Evolutionary conservation across 2,797 vertebrate genomes (phyloP).

Genomic region (Bradypodion pumilum): DNA sequence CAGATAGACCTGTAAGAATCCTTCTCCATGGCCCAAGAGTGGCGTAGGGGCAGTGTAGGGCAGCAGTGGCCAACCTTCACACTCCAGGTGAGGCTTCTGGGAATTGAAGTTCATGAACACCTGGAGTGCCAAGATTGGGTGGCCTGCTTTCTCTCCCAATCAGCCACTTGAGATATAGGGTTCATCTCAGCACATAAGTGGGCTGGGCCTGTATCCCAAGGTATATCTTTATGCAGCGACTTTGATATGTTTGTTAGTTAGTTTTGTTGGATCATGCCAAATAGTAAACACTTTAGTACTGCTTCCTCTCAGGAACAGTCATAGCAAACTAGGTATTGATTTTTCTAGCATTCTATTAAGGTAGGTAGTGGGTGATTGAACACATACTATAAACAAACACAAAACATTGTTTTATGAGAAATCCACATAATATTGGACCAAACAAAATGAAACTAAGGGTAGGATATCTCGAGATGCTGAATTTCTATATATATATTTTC

Average conservation of each 20-base stretch:
- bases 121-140: too few species aligned
- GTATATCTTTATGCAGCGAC: neutral
- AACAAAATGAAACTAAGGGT: neutral
- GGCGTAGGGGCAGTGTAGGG: too few species aligned
- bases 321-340: slow-evolving; percentile 8
- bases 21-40: neutral
- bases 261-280: neutral
- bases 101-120: too few species aligned
- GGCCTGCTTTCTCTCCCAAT: neutral
- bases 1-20: too few species aligned
- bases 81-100: too few species aligned
- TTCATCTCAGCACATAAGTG: neutral
- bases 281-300: slow-evolving; percentile 21
- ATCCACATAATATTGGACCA: slow-evolving; percentile 15
- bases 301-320: slow-evolving; percentile 26
- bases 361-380: slow-evolving; percentile 12
- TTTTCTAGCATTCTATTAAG: slow-evolving; percentile 23
- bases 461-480: slow-evolving; percentile 11
- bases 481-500: slow-evolving; percentile 12
- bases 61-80: too few species aligned
- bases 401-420: slow-evolving; percentile 3
- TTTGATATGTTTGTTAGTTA: neutral
- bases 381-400: slow-evolving; percentile 8
- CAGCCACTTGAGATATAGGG: neutral
- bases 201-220: neutral